Evolutionary conservation across 2,888 invertebrate species (phyloP), one percentile per base, ranked within the genome.

Genomic region (Lasioglossum villosulum): DNA sequence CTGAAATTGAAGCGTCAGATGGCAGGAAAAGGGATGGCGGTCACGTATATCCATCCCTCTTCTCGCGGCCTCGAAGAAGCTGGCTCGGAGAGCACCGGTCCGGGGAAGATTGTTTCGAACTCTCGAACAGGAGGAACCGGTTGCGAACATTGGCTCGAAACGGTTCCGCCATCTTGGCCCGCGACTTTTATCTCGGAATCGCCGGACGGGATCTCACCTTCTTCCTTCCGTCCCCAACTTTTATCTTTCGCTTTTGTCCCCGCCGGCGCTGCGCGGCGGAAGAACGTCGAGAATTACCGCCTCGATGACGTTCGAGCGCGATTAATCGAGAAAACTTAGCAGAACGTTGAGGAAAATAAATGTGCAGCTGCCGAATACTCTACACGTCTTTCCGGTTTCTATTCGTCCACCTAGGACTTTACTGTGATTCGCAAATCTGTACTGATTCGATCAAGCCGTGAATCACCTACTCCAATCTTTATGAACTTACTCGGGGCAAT

Each of bases 1-100:
- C 80, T 75, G 88, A 86, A 89, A 90, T 90, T 89, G 90, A 90
- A 89, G 88, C 87, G 82, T 85, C 87, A 76, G 85, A 71, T 71
- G 73, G 83, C 75, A 81, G 78, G 72, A 87, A 87, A 88, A 88
- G 72, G 80, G 75, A 88, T 87, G 79, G 77, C 78, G 81, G 81
- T 82, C 86, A 74, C 84, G 82, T 82, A 70, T 77, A 83, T 79
- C 68, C 75, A 70, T 86, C 81, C 83, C 74, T 75, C 76, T 78
- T 82, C 70, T 27, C 34, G 37, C 78, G 52, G 52, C 45, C 75
- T 39, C 66, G 23, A 34, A 75, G 59, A 72, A 48, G 34, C 27
- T 23, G 30, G 39, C 70, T 39, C 12, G 76, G 39, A 37, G 34
- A 68, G 23, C 68, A 37, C 37, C 68, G 23, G 68, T 4, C 42